Base-by-base conservation (phyloP, 2,797 vertebrate genomes). In the Chelon auratus region DNA sequence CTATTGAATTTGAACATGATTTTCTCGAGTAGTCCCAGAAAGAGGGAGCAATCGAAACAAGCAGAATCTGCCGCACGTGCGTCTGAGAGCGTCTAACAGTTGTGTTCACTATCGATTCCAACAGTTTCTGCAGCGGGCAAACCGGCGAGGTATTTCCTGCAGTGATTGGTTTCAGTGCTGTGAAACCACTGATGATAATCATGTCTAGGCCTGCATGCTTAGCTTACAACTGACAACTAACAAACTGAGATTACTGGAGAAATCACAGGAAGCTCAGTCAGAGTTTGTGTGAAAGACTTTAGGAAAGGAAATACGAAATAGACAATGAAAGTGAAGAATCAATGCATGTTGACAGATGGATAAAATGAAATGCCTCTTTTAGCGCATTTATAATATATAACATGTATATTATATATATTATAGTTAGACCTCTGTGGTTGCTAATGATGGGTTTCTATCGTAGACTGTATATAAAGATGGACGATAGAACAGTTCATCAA, bases 111-210 rank as follows among this genome's bases (percentile, higher is more conserved):
- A 95, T 97, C 95, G 95, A 96, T 96, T 96, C 96, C 92, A 86
- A 83, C 92, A 88, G 94, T 96, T 95, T 96, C 97, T 96, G 94
- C 97, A 96, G 94, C 96, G 95, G 97, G 96, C 96, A 95, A 95
- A 96, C 96, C 95, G 96, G 96, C 94, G 95, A 97, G 97, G 97
- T 97, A 97, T 96, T 97, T 97, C 96, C 96, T 97, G 96, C 94
- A 96, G 96, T 95, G 96, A 97, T 96, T 97, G 95, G 96, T 97
- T 96, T 97, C 95, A 94, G 95, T 95, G 95, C 95, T 96, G 95
- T 96, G 95, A 95, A 92, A 94, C 94, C 94, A 94, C 94, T 95
- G 94, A 95, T 89, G 33, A 73, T 62, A 95, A 95, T 93, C 82
- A 93, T 94, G 95, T 96, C 89, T 95, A 96, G 96, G 95, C 93